Percentiles rank a stretch among this genome's conserved stretches.
phyloP scores from a whole-genome alignment of 2,888 invertebrate species.

The Polymixis flavicincta region DNA sequence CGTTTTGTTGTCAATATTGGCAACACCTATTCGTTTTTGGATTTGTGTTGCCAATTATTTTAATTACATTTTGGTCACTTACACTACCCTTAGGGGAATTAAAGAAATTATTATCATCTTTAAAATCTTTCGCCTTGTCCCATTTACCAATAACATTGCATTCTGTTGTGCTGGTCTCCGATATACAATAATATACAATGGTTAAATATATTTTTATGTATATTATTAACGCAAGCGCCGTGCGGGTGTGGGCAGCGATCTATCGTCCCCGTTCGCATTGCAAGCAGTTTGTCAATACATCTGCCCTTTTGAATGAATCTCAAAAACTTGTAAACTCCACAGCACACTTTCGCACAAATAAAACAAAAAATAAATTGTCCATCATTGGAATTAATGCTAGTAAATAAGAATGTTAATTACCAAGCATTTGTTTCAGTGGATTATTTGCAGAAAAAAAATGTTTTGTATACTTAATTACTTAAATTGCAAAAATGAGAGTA shows the following conservation, averaged over 20 bases:
- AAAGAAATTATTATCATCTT: background rate
- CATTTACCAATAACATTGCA: conserved; percentile 71
- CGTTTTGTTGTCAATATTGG: conserved; percentile 3
- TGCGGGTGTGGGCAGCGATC: conserved; percentile 61
- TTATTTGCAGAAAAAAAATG: conserved; percentile 23
- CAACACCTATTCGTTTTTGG: conserved; percentile 26
- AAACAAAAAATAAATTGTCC: conserved; percentile 28
- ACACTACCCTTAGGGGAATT: background rate
- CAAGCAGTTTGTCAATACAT: conserved; percentile 77
- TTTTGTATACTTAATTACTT: too few relatives aligned
- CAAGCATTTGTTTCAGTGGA: conserved; percentile 32
- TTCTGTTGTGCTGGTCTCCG: conserved; percentile 80
- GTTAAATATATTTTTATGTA: conserved; percentile 71
- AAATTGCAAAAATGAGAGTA: conserved; percentile 22
- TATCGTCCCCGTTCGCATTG: conserved; percentile 70
- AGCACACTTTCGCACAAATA: conserved; percentile 54
- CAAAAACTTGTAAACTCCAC: conserved; percentile 47
- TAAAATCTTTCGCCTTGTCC: conserved; percentile 9
- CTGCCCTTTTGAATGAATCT: conserved; percentile 80
- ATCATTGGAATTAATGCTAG: conserved; percentile 37
- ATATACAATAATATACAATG: conserved; percentile 85
- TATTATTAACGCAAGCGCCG: conserved; percentile 60
- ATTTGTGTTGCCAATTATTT: conserved; percentile 38
- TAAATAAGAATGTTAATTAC: too few relatives aligned
- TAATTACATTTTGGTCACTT: background rate